Evolutionary conservation across 2,797 vertebrate genomes (phyloP).

Genomic region (Acanthurus lineatus): DNA sequence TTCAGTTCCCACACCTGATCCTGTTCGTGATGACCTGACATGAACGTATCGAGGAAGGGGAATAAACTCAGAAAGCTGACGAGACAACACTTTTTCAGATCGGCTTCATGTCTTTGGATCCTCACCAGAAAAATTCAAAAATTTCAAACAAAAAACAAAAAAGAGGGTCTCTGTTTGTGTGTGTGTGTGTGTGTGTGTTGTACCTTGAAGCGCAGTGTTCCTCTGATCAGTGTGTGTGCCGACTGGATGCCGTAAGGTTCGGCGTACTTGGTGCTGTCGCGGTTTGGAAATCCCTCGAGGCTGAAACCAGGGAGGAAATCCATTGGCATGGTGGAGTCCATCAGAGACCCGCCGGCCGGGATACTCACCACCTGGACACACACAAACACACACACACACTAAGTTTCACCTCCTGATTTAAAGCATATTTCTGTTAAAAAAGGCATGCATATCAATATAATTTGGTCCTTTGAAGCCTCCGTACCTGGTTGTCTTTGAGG

Average conservation of each 20-base stretch:
- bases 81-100: no score
- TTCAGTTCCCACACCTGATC: no score
- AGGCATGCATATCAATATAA: neutral
- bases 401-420: no score
- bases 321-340: conserved; percentile 88
- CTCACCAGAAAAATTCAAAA: no score
- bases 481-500: conserved; percentile 90
- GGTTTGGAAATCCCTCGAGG: conserved; percentile 96
- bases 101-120: no score
- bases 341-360: conserved; percentile 88
- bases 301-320: conserved; percentile 95
- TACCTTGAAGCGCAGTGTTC: conserved; percentile 95
- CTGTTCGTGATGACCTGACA: no score
- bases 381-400: conserved; percentile 13
- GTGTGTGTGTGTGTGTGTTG: neutral
- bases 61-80: no score
- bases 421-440: no score
- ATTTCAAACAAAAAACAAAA: no score
- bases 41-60: no score
- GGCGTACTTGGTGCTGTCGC: conserved; percentile 94
- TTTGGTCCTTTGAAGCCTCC: neutral
- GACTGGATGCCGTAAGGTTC: conserved; percentile 91
- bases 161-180: neutral
- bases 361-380: conserved; percentile 88
- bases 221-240: conserved; percentile 92